Percentiles rank a stretch among this genome's conserved stretches.
Conservation (phyloP, 2,113 vertebrate species). For the Alosa alosa region DNA sequence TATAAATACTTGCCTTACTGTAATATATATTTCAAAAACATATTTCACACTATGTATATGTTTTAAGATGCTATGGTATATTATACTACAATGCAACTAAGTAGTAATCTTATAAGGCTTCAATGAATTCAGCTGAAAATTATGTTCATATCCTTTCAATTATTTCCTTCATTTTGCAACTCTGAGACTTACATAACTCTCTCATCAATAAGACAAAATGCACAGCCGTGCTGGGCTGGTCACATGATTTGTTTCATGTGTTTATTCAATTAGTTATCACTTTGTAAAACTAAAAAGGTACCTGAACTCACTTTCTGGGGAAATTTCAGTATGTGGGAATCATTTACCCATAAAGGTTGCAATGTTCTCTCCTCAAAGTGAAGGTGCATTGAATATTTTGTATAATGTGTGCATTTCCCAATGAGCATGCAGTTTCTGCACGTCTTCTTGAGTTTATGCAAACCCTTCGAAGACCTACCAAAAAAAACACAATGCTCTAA, state of each 20-base stretch:
- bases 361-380: background rate
- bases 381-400: background rate
- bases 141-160: background rate
- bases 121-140: background rate
- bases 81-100: background rate
- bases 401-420: background rate
- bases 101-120: background rate
- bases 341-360: background rate
- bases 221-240: background rate
- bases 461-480: background rate
- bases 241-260: background rate
- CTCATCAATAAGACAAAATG: background rate
- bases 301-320: background rate
- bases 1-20: too few species aligned
- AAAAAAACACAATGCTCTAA: background rate
- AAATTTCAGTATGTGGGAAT: background rate
- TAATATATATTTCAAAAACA: too few species aligned
- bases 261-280: background rate
- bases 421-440: background rate
- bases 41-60: too few species aligned
- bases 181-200: background rate
- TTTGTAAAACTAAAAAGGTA: background rate
- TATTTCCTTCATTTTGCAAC: background rate
- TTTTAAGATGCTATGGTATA: too few species aligned
- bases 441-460: background rate